Evolutionary conservation across 30 jellyfish, hydroid and myxozoan genomes (phyloP), one percentile per base, ranked within the genome.

Genomic region (Mastigias papua): DNA sequence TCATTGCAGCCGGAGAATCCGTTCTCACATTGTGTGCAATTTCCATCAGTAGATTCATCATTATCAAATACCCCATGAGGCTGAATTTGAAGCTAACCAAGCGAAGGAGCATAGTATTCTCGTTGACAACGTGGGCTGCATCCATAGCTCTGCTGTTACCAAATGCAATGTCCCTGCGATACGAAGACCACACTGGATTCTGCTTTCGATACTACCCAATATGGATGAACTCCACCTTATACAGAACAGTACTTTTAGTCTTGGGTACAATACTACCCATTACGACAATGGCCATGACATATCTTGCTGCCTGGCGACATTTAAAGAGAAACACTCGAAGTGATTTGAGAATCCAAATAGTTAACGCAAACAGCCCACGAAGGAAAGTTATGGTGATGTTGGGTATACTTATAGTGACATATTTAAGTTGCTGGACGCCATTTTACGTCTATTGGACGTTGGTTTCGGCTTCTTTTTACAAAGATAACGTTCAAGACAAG

Each of bases 1-100:
- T 87, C 78, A 60, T 77, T 9, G 89, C 91, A 20, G 71, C 96
- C 1, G 90, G 76, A 62, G 96, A 76, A 57, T 87, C 96, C 8
- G 84, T 87, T 3, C 46, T 87, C 19, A 87, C 96, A 22, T 81
- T 87, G 48, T 34, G 90, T 71, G 86, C 82, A 27, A 87, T 87
- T 15, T 76, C 96, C 1, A 34, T 87, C 48, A 87, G 89, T 21
- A 35, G 96, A 76, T 76, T 75, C 76, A n/a, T 76, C 33, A 70
- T 50, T 71, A 87, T 87, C 60, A 87, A 76, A 58, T 87, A 25
- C 63, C 96, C 96, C 7, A 22, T 87, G 89, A 64, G 49, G 61
- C 71, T 26, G 8, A 29, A 46, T 30, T 23, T 76, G 42, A 77
- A 69, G 50, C 31, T 87, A 33, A 66, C 86, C 2, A 87, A 49